Base-by-base conservation (phyloP, 2,797 vertebrate genomes). In the Ptychadena robeensis region DNA sequence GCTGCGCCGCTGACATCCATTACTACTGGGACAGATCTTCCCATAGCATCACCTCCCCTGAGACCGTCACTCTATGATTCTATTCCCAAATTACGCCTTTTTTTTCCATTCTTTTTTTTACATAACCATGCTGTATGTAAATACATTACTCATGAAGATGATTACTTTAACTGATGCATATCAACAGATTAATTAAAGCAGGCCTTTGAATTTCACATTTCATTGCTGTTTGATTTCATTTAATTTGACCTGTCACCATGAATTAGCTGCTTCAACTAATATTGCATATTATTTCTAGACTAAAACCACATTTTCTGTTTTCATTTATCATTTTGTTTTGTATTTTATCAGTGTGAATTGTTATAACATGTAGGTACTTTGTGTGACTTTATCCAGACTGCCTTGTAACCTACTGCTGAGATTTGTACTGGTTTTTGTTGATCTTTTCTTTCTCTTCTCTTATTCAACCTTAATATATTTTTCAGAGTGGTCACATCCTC, bases 1-100 rank as follows among this genome's bases (percentile, higher is more conserved):
- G 48, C 44, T 80, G 64, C 25, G 32, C 77, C 53, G 64, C 34
- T 80, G 82, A 79, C 82, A 73, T 79, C 82, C 69, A 84, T 84
- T 79, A 84, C 82, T 38, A 53, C 32, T 69, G 34, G 76, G 70
- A 74, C 44, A 69, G 65, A 69, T 76, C 81, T 82, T 70, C 65
- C 70, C 59, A 73, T 61, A 35, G 73, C 73, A 30, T 67, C 66
- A 35, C 30, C 66, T 77, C 81, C 66, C 57, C 28, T 27, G 81
- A 73, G 81, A 70, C 57, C 18, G 44, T 40, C 73, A 22, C 9
- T 82, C 34, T 76, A 75, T 37, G 27, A 69, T 38, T 69, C 64
- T 69, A 22, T 53, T 77, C 53, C 65, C 30, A 70, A 32, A 68
- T 57, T 57, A 53, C 28, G 57, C 18, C 27, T 68, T 31, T 40